Base-by-base conservation (phyloP, 1,140 invertebrate species). In the Solen grandis region DNA sequence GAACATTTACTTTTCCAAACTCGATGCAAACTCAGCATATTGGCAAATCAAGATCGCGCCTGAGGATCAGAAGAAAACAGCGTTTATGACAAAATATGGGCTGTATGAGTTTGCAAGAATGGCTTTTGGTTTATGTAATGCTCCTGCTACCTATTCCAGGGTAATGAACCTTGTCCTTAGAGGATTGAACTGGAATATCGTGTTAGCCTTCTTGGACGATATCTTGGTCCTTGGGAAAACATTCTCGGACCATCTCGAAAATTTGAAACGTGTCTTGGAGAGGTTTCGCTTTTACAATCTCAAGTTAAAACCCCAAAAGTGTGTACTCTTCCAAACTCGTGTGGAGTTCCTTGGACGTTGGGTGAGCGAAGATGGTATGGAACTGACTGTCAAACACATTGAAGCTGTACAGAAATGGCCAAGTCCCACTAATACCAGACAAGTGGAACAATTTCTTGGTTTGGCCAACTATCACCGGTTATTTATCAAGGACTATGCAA, bases 401-500 rank as follows among this genome's bases (percentile, higher is more conserved):
- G 25, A 55, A n/a, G 35, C 33, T 2, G 74, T 66, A 5, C 14
- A 8, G 5, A 13, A 70, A 19, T 70, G 46, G 66, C 35, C 35
- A 8, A 50, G 41, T 13, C 70, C 70, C 16, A 35, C 25, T 5
- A 4, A 29, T 57, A 38, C 31, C 0, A 59, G 27, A 27, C 14
- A 74, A 13, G 35, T 38, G 8, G 54, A 74, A 36, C 16, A 22
- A 13, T 62, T 74, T 1, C 22, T 74, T 29, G 54, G 55, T 1
- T 59, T 79, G 14, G 82, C 57, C 5, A 79, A 68, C 27, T 86
- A 86, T 46, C 72, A 84, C 31, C 35, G 83, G 41, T 2, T 8
- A 0, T 82, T 82, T 41, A 65, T 86, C 52, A 63, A 75, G 35
- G 72, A 81, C 31, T 87, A 84, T 65, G 69, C 81, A 19, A 41